Conservation (phyloP, 2,797 vertebrate genomes). For the Urophycis tenuis region DNA sequence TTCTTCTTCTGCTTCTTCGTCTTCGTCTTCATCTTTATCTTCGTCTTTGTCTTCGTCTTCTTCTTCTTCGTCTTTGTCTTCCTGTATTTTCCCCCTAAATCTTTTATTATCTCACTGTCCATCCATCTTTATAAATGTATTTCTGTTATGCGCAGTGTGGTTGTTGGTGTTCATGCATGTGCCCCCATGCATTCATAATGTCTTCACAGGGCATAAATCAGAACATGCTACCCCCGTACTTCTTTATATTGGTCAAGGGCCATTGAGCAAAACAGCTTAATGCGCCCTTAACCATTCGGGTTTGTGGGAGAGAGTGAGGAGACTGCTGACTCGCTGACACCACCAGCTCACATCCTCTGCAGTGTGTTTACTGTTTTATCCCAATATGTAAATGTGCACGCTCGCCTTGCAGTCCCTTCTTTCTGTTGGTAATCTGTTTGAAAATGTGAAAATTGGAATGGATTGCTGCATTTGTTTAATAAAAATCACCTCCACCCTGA, state of each 20-base stretch:
- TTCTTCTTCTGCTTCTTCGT: no score
- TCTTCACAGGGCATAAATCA: slow-evolving; percentile 69
- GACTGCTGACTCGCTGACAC: slow-evolving; percentile 58
- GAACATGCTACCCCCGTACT: slow-evolving; percentile 65
- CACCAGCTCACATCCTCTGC: slow-evolving; percentile 26
- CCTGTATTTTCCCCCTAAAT: slow-evolving; percentile 21
- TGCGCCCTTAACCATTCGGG: slow-evolving; percentile 66
- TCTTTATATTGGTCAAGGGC: slow-evolving; percentile 73
- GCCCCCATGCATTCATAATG: slow-evolving; percentile 61
- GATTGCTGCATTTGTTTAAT: neutral
- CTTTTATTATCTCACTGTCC: slow-evolving; percentile 30
- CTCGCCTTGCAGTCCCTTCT: neutral
- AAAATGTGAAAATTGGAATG: neutral
- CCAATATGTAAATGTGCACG: slow-evolving; percentile 19
- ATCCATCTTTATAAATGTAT: slow-evolving; percentile 21
- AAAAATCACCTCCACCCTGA: neutral
- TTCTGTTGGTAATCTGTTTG: neutral
- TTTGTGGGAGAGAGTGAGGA: slow-evolving; percentile 55
- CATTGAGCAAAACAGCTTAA: slow-evolving; percentile 75
- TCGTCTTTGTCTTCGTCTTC: neutral
- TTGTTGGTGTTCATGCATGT: slow-evolving; percentile 49
- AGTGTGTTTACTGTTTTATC: slow-evolving; percentile 43
- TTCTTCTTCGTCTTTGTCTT: slow-evolving; percentile 2
- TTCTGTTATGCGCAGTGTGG: slow-evolving; percentile 25
- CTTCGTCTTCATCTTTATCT: no score